A percentile compares a stretch with the other conserved stretches of the same genome.
Evolutionary conservation across 2,797 vertebrate genomes (phyloP).

Genomic region (Syngnathus acus): DNA sequence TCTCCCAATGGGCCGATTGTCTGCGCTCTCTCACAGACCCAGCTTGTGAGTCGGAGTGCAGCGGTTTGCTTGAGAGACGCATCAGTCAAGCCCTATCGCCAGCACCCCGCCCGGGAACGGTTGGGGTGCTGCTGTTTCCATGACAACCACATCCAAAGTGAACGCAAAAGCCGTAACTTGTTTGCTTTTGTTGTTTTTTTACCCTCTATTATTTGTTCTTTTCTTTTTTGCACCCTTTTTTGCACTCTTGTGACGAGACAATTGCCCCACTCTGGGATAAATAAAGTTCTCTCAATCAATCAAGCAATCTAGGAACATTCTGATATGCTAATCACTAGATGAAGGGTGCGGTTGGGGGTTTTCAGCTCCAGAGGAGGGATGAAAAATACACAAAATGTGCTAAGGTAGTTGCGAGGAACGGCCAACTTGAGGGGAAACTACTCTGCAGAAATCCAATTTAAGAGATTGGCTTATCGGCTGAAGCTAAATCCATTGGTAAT

Average conservation of each 20-base stretch:
- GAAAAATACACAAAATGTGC: constrained; percentile 31
- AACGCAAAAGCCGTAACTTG: constrained; percentile 27
- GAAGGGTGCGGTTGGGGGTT: background rate
- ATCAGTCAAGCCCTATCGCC: constrained; percentile 35
- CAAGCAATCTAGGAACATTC: background rate
- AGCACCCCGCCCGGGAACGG: constrained; percentile 8
- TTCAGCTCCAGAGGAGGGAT: constrained; percentile 12
- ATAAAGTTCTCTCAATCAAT: no score
- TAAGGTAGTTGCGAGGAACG: constrained; percentile 52
- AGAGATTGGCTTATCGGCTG: constrained; percentile 59
- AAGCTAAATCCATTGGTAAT: constrained; percentile 65
- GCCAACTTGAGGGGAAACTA: constrained; percentile 48
- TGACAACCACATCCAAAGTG: constrained; percentile 41
- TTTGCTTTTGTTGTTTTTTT: constrained; percentile 6
- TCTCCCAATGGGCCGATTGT: constrained; percentile 24
- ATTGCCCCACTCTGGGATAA: no score
- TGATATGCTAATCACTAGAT: constrained; percentile 35
- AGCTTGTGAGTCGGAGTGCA: constrained; percentile 30
- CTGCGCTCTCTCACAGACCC: constrained; percentile 11
- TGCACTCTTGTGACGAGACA: no score
- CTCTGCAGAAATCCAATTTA: constrained; percentile 65
- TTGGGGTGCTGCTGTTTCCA: constrained; percentile 27
- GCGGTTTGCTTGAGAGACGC: constrained; percentile 51
- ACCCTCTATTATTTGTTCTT: no score
- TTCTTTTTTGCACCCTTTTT: no score